Conservation (phyloP, 1,140 invertebrate species). For the Pantala flavescens region DNA sequence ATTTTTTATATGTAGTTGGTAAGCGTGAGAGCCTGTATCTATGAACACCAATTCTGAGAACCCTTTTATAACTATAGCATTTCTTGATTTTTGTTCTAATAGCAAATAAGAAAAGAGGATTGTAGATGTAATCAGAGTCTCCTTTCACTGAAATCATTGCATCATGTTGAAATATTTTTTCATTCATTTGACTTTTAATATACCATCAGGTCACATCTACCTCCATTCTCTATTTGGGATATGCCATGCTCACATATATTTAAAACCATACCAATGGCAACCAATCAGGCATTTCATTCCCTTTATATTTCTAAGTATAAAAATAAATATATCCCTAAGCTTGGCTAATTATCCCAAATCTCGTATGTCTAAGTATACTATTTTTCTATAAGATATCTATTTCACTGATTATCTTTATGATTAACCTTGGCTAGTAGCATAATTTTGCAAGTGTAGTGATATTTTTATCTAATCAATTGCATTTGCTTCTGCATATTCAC, state of each 20-base stretch:
- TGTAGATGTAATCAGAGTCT: no score
- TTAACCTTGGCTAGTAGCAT: background rate
- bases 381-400: background rate
- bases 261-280: background rate
- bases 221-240: background rate
- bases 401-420: background rate
- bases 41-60: background rate
- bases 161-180: constrained; percentile 2
- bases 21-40: background rate
- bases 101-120: no score
- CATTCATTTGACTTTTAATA: background rate
- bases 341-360: no score
- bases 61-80: background rate
- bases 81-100: no score
- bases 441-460: background rate
- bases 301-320: no score
- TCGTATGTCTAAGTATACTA: background rate
- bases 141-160: background rate
- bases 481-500: background rate
- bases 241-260: background rate
- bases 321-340: no score
- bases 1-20: background rate
- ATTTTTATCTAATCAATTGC: background rate
- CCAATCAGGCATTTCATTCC: no score
- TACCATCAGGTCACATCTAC: background rate